Conservation (phyloP, 1,140 invertebrate species). For the Eueides isabella region DNA sequence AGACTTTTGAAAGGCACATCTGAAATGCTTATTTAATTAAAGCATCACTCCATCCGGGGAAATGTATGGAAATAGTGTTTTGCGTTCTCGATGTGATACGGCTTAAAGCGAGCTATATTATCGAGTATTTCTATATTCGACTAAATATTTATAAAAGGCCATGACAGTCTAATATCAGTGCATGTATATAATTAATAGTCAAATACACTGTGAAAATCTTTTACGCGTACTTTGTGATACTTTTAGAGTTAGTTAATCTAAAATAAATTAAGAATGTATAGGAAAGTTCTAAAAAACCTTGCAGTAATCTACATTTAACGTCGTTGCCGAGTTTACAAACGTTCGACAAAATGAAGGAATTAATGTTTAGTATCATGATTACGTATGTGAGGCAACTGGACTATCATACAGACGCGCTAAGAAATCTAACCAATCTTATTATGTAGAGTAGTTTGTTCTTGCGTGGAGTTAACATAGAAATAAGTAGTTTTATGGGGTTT, state of each 20-base stretch:
- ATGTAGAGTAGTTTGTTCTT: not conserved
- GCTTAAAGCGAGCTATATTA: too few relatives aligned
- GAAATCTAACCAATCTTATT: slow-evolving; percentile 2
- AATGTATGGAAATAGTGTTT: too few relatives aligned
- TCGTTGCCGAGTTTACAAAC: not conserved
- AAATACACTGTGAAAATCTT: too few relatives aligned
- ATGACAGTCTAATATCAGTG: too few relatives aligned
- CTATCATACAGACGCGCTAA: not conserved
- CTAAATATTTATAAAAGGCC: too few relatives aligned
- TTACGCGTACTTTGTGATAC: too few relatives aligned
- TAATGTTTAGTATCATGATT: not conserved
- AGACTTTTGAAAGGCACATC: too few relatives aligned
- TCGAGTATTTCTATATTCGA: too few relatives aligned
- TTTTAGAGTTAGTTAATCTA: not conserved
- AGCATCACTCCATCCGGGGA: too few relatives aligned
- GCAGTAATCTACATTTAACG: not conserved
- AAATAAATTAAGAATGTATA: not conserved
- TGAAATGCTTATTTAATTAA: too few relatives aligned
- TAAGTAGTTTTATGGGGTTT: not conserved
- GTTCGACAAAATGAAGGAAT: slow-evolving; percentile 14
- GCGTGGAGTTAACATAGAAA: not conserved
- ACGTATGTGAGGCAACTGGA: not conserved
- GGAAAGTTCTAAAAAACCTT: not conserved
- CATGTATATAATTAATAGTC: too few relatives aligned
- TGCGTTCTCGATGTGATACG: too few relatives aligned